phyloP scores from a whole-genome alignment of 2,797 vertebrate species.

The Heterohyrax brucei region DNA sequence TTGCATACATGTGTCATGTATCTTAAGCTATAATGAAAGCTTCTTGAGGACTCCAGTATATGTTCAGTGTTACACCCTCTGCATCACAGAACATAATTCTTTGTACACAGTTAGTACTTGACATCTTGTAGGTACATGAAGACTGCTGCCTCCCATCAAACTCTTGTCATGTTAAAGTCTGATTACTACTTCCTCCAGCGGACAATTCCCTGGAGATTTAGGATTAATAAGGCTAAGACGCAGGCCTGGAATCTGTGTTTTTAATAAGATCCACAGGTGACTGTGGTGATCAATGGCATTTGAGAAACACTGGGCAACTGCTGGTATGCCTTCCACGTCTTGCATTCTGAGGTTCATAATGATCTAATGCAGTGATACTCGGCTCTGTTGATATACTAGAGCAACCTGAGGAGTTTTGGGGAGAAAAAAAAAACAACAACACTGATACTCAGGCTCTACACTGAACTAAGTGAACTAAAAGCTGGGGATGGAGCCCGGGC shows the following conservation, averaged over 20 bases:
- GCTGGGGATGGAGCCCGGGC: background rate
- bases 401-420: constrained; percentile 51
- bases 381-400: constrained; percentile 36
- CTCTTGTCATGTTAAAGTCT: constrained; percentile 31
- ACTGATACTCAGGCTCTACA: background rate
- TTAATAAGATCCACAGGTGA: constrained; percentile 31
- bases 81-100: constrained; percentile 35
- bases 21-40: constrained; percentile 47
- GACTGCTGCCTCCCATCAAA: constrained; percentile 2
- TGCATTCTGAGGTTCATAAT: background rate
- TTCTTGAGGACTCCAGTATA: constrained; percentile 18
- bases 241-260: constrained; percentile 19
- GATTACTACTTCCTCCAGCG: constrained; percentile 45
- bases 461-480: constrained; percentile 59
- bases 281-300: constrained; percentile 12
- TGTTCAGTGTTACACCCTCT: background rate
- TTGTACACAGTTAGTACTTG: background rate
- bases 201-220: background rate
- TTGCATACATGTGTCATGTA: constrained; percentile 14
- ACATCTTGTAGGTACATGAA: background rate
- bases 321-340: constrained; percentile 7
- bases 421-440: constrained; percentile 25
- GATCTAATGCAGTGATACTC: background rate
- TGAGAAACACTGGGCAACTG: constrained; percentile 38
- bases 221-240: background rate